A percentile compares a stretch with the other conserved stretches of the same genome.
Conservation (phyloP, 2,797 vertebrate species). For the Phoeniculus purpureus region DNA sequence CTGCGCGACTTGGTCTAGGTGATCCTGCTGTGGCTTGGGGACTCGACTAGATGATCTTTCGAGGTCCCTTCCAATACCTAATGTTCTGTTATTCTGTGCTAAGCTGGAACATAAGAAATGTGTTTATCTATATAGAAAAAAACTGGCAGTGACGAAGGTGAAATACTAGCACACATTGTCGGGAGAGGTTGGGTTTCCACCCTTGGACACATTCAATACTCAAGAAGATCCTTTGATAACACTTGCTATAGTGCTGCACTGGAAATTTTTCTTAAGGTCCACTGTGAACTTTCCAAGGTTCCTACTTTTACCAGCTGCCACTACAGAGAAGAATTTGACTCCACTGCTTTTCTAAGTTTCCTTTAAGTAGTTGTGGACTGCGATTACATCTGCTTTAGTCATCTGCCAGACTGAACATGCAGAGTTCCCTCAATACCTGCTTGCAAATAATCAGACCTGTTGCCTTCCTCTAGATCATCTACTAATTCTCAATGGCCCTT, state of each 20-base stretch:
- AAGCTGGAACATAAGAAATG: too few relatives aligned
- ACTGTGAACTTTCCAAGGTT: background rate
- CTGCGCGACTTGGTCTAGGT: background rate
- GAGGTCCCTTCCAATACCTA: background rate
- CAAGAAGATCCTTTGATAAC: background rate
- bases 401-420: background rate
- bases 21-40: background rate
- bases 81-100: too few relatives aligned
- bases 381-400: background rate
- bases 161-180: background rate
- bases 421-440: background rate
- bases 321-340: background rate
- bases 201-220: background rate
- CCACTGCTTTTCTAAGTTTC: background rate
- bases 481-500: background rate
- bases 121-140: too few relatives aligned
- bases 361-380: background rate
- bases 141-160: background rate
- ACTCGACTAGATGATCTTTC: background rate
- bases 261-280: background rate
- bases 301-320: background rate
- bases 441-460: background rate
- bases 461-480: background rate
- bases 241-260: background rate
- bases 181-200: background rate